Conservation (phyloP, 2,888 invertebrate genomes). For the Aleiodes leptofemur region DNA sequence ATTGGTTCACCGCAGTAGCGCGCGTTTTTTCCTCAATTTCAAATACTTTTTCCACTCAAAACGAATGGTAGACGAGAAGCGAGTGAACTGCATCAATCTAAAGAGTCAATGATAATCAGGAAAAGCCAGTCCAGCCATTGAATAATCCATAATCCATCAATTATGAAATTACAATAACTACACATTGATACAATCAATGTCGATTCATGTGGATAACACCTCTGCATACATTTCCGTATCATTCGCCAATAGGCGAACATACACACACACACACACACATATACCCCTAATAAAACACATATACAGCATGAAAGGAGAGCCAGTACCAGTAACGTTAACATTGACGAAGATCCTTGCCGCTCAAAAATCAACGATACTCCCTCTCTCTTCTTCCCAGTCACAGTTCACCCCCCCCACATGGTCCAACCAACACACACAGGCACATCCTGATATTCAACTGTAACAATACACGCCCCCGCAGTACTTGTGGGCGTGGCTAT, state of each 20-base stretch:
- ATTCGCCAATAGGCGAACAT: slow-evolving; percentile 17
- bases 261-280: slow-evolving; percentile 1
- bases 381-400: slow-evolving; percentile 38
- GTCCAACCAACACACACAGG: slow-evolving; percentile 50
- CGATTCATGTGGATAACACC: slow-evolving; percentile 39
- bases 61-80: no score
- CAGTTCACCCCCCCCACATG: slow-evolving; percentile 48
- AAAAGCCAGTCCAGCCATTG: slow-evolving; percentile 62
- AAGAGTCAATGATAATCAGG: slow-evolving; percentile 60
- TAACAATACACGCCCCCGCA: slow-evolving; percentile 63
- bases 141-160: slow-evolving; percentile 68
- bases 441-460: slow-evolving; percentile 56
- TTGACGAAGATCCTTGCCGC: slow-evolving; percentile 56
- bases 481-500: slow-evolving; percentile 44
- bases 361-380: slow-evolving; percentile 63
- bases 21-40: no score
- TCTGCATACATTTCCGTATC: slow-evolving; percentile 38
- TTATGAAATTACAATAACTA: slow-evolving; percentile 68
- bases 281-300: neutral
- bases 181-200: slow-evolving; percentile 38
- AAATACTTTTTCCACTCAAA: no score
- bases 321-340: slow-evolving; percentile 36
- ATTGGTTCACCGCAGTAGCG: no score
- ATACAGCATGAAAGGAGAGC: slow-evolving; percentile 29
- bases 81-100: slow-evolving; percentile 54